Conservation (phyloP, 1,140 invertebrate species). For the Cataglyphis hispanica region DNA sequence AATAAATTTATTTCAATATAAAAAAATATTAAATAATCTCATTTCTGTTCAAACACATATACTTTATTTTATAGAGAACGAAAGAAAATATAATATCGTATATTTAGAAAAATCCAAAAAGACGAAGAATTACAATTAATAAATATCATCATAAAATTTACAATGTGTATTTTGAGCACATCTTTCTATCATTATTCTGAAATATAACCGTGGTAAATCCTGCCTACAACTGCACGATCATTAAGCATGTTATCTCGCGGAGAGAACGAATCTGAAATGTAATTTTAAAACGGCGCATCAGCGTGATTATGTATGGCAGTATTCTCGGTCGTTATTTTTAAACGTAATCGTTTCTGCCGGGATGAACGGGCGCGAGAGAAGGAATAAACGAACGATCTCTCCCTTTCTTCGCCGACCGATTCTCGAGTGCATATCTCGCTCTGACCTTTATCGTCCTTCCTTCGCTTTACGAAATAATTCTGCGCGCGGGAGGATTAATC, state of each 20-base stretch:
- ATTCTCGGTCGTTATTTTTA: conserved; percentile 57
- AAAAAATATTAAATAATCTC: background rate
- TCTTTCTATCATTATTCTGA: background rate
- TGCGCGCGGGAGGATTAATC: conserved; percentile 71
- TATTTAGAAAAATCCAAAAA: background rate
- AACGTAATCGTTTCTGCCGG: conserved; percentile 36
- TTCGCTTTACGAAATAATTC: conserved; percentile 78
- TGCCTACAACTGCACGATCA: conserved; percentile 12
- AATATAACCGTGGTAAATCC: conserved; percentile 27
- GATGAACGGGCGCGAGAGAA: conserved; percentile 5
- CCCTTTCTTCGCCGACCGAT: background rate
- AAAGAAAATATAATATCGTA: background rate
- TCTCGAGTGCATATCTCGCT: conserved; percentile 49
- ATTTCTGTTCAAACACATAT: background rate
- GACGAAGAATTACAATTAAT: background rate
- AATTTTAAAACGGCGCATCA: conserved; percentile 54
- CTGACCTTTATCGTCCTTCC: conserved; percentile 80
- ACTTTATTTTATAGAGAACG: background rate
- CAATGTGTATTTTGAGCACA: background rate
- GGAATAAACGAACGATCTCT: conserved; percentile 44
- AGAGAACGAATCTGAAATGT: conserved; percentile 37
- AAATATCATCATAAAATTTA: background rate
- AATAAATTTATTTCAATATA: background rate
- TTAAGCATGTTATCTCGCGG: conserved; percentile 22
- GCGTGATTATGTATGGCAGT: conserved; percentile 44